Evolutionary conservation across 2,113 vertebrate species (phyloP).

Genomic region (Dolichotis patagonum): DNA sequence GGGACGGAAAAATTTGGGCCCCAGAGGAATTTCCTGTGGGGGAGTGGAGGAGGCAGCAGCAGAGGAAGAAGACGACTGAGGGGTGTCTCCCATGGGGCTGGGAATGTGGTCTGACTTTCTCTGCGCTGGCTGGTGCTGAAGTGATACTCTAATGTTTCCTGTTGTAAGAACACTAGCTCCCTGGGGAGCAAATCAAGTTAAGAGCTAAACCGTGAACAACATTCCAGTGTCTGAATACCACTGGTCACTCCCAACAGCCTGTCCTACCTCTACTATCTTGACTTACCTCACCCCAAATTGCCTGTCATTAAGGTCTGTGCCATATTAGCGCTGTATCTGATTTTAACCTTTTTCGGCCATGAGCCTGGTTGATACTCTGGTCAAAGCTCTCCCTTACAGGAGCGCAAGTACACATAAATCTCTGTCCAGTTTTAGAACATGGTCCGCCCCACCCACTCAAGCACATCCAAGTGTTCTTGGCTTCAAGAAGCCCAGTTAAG

Average conservation of each 20-base stretch:
- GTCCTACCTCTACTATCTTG: background rate
- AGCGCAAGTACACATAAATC: background rate
- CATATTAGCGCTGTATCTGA: background rate
- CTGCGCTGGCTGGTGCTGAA: background rate
- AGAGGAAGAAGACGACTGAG: background rate
- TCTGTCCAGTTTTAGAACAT: background rate
- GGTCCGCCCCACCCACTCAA: background rate
- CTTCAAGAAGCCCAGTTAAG: background rate
- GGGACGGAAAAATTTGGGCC: conserved; percentile 71
- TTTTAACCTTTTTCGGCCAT: background rate
- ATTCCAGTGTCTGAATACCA: background rate
- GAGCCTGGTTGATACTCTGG: background rate
- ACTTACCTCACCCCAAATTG: background rate
- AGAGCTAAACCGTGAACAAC: background rate
- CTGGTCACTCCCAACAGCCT: background rate
- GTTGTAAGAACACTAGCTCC: fast-evolving
- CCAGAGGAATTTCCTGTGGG: background rate
- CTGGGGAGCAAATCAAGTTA: background rate
- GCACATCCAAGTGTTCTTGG: background rate
- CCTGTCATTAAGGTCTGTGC: background rate
- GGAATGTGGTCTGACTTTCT: background rate
- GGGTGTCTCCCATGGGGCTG: background rate
- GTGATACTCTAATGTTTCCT: background rate
- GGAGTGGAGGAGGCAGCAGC: fast-evolving
- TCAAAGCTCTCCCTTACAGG: background rate